Base-by-base conservation (phyloP, 1,140 invertebrate species). In the Aphaenogaster ashmeadi region DNA sequence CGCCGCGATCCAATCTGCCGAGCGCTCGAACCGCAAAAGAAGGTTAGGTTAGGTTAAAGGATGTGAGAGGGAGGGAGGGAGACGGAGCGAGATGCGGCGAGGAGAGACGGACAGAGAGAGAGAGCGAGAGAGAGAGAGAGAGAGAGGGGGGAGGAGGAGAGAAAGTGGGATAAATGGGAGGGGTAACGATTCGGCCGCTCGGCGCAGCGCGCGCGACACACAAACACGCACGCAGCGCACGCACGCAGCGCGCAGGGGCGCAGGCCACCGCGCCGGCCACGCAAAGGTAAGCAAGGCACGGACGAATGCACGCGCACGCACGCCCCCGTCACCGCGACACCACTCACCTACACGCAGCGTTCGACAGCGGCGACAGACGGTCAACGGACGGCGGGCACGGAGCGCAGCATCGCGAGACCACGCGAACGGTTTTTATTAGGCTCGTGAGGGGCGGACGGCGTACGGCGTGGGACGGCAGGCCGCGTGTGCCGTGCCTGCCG, bases 381-480 rank as follows among this genome's bases (percentile, higher is more conserved):
- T 47, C 33, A 58, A n/a, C 69, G 56, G 69, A 60, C 13, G 9
- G 69, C 27, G 13, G 33, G 5, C 38, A 50, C 27, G 9, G 75
- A 33, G 21, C 4, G 15, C 7, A 67, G 33, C 78, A 80, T 80
- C 47, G 36, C 77, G 75, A 50, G 44, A 58, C 13, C 38, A 54
- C 13, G 36, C 36, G 21, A 27, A 74, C 18, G 38, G 8, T 27
- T 27, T 27, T 27, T 27, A 38, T 36, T 83, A 79, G 85, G 79
- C 86, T 91, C 85, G 89, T 77, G 77, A 87, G 44, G 60, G 64
- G 52, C 86, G 77, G 64, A 58, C 79, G 64, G 78, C 78, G 47
- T 81, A 56, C 64, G 62, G 64, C 79, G 79, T 81, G 79, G 50
- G 7, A 81, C 64, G 62, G 79, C 79, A 52, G 5, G 5, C 62